phyloP scores from a whole-genome alignment of 2,113 vertebrate genomes.

The Podarcis raffonei region DNA sequence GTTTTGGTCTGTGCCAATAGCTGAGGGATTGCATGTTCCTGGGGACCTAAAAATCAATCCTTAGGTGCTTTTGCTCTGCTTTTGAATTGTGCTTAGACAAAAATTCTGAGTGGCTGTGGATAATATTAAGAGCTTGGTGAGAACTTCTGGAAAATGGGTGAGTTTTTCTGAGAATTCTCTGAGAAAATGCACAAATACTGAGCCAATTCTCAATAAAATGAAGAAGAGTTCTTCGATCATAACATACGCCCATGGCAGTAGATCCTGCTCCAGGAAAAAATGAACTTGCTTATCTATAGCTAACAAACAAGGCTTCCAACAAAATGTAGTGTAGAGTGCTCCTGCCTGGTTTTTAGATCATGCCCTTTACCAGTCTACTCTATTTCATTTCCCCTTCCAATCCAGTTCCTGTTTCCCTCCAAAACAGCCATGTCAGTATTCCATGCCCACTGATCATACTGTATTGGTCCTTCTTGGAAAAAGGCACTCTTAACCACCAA shows the following conservation, averaged over 20 bases:
- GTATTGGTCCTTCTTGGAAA: too few relatives aligned
- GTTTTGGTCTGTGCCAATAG: neutral
- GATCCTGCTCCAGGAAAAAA: neutral
- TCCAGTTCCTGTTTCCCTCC: too few relatives aligned
- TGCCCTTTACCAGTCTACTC: too few relatives aligned
- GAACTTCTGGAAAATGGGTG: neutral
- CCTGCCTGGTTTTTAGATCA: too few relatives aligned
- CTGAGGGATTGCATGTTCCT: neutral
- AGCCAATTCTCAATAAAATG: neutral
- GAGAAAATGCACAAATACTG: neutral
- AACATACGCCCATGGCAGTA: neutral
- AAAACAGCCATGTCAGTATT: too few relatives aligned
- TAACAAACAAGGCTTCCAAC: neutral
- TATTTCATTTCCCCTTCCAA: too few relatives aligned
- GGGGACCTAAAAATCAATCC: neutral
- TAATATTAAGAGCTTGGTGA: neutral
- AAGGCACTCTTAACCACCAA: too few relatives aligned
- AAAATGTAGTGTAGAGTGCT: too few relatives aligned
- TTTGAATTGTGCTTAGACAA: neutral
- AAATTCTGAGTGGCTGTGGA: neutral
- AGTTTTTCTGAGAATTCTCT: neutral
- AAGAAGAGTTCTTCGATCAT: neutral
- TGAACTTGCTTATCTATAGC: neutral
- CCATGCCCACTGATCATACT: too few relatives aligned
- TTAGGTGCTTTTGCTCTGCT: neutral